Base-by-base conservation (phyloP, 2,888 invertebrate genomes). In the Apotomis turbidana region DNA sequence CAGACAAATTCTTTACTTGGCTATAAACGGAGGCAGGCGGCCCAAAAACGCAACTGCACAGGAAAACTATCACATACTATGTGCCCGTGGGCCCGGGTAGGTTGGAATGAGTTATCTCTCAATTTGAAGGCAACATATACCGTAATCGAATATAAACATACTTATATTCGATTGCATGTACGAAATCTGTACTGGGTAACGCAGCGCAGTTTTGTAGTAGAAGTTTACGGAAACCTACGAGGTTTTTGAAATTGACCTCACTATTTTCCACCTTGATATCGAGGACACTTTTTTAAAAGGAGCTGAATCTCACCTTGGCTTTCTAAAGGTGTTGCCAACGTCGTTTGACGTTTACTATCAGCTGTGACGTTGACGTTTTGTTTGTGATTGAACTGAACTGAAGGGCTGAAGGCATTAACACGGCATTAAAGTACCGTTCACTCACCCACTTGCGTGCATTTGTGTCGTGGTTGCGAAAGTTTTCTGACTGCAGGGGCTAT, bases 301-400 rank as follows among this genome's bases (percentile, higher is more conserved):
- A 55, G 46, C 55, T 62, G 61, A 36, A 62, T 55, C 46, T 61
- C 10, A 60, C 58, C 54, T 27, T 68, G n/a, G 38, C 51, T 58
- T 57, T 57, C 66, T 58, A 44, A 51, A 63, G 9, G 61, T 69
- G 69, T 61, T 62, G 61, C 61, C 55, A 55, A 54, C 13, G 4
- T 15, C n/a, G 9, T 38, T 10, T 71, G 67, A 71, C 67, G 61
- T 71, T 71, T 71, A 52, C 66, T 68, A 58, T 59, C 72, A 68
- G 63, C 61, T 71, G 36, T 66, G 64, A 66, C 60, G 38, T 66
- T 49, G 64, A 66, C 64, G 46, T 55, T 55, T 61, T 66, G 71
- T 67, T 71, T 67, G 66, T 66, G 54, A 60, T 71, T 63, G 52
- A 58, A 27, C 27, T 27, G 27, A 27, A 27, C n/a, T n/a, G n/a